Evolutionary conservation across 2,797 vertebrate genomes (phyloP).

Genomic region (Paramormyrops hopkinsi): DNA sequence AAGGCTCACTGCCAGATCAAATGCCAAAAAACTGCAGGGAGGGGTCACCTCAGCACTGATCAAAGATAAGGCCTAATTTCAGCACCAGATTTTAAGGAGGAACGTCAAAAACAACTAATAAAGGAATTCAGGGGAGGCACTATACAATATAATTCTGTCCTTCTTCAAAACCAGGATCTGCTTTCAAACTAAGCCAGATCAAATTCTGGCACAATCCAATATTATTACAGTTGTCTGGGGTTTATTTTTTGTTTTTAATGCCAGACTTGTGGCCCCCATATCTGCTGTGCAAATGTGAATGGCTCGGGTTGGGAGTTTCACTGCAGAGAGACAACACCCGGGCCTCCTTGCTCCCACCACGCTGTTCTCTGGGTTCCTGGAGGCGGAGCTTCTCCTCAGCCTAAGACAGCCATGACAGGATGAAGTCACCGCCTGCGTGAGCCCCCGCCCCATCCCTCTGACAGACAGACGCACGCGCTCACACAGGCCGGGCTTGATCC

Average conservation of each 20-base stretch:
- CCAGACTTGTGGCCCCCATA: not conserved
- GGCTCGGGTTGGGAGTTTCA: conserved; percentile 9
- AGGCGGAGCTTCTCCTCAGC: conserved; percentile 49
- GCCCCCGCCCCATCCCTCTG: conserved; percentile 13
- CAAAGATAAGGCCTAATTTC: not conserved
- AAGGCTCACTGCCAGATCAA: not conserved
- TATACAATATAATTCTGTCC: not conserved
- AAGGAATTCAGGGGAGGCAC: not conserved
- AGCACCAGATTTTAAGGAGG: not conserved
- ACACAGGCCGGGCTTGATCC: not conserved
- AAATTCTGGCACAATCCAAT: conserved; percentile 14
- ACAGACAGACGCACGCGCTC: not conserved
- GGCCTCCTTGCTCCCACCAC: conserved; percentile 17
- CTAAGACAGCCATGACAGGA: conserved; percentile 62
- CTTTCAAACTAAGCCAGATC: conserved; percentile 7
- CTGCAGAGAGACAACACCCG: not conserved
- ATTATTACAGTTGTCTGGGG: conserved; percentile 40
- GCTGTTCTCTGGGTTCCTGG: conserved; percentile 40
- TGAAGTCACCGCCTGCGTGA: conserved; percentile 60
- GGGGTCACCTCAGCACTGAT: conserved; percentile 12
- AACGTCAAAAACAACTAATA: not conserved
- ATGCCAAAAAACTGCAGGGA: not conserved
- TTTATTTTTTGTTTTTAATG: conserved; percentile 17
- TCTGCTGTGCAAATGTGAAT: conserved; percentile 21
- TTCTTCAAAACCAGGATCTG: conserved; percentile 5